A percentile compares a stretch with the other conserved stretches of the same genome.
Conservation (phyloP, 1,140 invertebrate genomes). For the Caenorhabditis inopinata region DNA sequence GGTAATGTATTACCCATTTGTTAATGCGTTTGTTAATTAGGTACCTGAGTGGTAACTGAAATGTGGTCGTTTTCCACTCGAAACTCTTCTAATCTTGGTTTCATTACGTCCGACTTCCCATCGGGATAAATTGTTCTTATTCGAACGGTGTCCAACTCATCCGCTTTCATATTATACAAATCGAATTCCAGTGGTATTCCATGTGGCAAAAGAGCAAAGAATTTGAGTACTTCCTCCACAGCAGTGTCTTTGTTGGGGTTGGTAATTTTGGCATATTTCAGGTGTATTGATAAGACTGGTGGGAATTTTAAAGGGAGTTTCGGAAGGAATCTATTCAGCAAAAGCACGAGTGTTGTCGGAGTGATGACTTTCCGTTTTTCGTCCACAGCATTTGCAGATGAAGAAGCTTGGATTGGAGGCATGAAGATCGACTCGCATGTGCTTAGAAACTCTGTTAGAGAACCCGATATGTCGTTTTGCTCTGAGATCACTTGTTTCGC, state of each 20-base stretch:
- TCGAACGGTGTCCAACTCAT: not conserved
- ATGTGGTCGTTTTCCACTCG: not conserved
- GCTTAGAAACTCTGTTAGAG: too few species aligned
- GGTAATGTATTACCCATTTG: not conserved
- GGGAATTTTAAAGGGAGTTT: not conserved
- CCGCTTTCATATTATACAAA: not conserved
- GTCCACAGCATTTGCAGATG: not conserved
- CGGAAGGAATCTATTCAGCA: not conserved
- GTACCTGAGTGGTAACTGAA: not conserved
- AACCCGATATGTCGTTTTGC: too few species aligned
- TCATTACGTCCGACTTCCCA: not conserved
- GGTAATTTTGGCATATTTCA: not conserved
- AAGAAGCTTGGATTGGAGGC: not conserved
- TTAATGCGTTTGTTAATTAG: too few species aligned
- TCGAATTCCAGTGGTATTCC: conserved; percentile 7
- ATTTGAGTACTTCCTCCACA: not conserved
- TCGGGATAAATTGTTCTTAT: not conserved
- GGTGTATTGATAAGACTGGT: not conserved
- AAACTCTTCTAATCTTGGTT: not conserved
- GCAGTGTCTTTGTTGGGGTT: not conserved
- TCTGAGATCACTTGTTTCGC: not conserved
- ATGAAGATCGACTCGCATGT: too few species aligned
- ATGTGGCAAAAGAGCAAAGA: conserved; percentile 3
- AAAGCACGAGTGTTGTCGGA: not conserved
- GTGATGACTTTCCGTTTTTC: conserved; percentile 4